Base-by-base conservation (phyloP, 2,888 invertebrate species). In the Mactromeris polynyma region DNA sequence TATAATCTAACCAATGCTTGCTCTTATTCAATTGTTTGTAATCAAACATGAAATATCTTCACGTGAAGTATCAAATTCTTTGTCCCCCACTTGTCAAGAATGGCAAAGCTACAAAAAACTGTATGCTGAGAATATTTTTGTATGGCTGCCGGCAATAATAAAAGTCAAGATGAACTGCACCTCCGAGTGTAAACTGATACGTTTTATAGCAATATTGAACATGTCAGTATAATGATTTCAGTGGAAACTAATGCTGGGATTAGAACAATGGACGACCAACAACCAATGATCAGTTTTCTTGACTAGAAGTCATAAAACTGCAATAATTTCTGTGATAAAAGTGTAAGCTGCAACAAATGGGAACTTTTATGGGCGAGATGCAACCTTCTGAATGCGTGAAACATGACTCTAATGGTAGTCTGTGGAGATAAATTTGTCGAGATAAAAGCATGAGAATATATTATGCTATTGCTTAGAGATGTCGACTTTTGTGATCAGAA, bases 321-420 rank as follows among this genome's bases (percentile, higher is more conserved):
- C 85, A 80, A 58, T 85, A 42, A 85, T 64, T 80, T 80, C 42
- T 26, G 42, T 19, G 80, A 80, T 85, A 51, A 64, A 54, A 80
- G 31, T 31, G 79, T 85, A 85, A 80, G 64, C 42, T 85, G 85
- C 85, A 80, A 85, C 85, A 40, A 77, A 64, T 40, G 58, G 33
- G 79, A 80, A 80, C 69, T 51, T 85, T 85, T 85, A 85, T 80
- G 42, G 80, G 40, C 9, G 31, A 36, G n/a, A 38, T 51, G 85
- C 80, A 80, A 51, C 80, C 69, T 42, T 17, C 31, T 26, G 77
- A 80, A 80, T 80, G 79, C 40, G 31, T 17, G 85, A 79, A 80
- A 85, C 80, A 42, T 80, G 80, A 85, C 38, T 40, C 69, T 85
- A 58, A 80, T 85, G 80, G 80, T 11, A 33, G 64, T 73, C 31